Percentiles rank a stretch among this genome's conserved stretches.
phyloP scores from a whole-genome alignment of 2,797 vertebrate species.

The Rhyacichthys aspro region DNA sequence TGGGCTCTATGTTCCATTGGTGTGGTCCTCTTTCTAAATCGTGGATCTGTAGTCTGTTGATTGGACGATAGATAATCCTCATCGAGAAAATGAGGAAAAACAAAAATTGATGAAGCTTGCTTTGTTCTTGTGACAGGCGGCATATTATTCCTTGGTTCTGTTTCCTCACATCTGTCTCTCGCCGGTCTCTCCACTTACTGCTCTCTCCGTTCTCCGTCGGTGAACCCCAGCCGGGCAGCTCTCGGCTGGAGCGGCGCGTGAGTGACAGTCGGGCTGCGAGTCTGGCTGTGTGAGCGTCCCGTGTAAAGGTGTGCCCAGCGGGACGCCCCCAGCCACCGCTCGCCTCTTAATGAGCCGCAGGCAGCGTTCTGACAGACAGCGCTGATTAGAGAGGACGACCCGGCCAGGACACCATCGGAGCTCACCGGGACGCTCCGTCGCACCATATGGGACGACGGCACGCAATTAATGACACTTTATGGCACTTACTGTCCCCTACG shows the following conservation, averaged over 20 bases:
- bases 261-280: constrained; percentile 33
- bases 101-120: no score
- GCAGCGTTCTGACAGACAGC: constrained; percentile 35
- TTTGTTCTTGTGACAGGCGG: no score
- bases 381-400: constrained; percentile 35
- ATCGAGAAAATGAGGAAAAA: no score
- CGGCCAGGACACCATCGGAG: constrained; percentile 21
- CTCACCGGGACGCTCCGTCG: constrained; percentile 15
- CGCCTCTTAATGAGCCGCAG: constrained; percentile 33
- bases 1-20: no score
- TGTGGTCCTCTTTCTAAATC: no score
- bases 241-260: constrained; percentile 1
- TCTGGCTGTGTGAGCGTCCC: constrained; percentile 11
- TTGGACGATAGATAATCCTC: no score
- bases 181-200: no score
- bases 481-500: neutral
- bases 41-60: no score
- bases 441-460: constrained; percentile 8
- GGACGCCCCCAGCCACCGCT: constrained; percentile 33
- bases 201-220: neutral
- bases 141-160: no score
- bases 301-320: constrained; percentile 54
- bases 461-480: constrained; percentile 1
- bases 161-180: no score
- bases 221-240: neutral